phyloP scores from a whole-genome alignment of 2,113 vertebrate species.

The Girardinichthys multiradiatus region DNA sequence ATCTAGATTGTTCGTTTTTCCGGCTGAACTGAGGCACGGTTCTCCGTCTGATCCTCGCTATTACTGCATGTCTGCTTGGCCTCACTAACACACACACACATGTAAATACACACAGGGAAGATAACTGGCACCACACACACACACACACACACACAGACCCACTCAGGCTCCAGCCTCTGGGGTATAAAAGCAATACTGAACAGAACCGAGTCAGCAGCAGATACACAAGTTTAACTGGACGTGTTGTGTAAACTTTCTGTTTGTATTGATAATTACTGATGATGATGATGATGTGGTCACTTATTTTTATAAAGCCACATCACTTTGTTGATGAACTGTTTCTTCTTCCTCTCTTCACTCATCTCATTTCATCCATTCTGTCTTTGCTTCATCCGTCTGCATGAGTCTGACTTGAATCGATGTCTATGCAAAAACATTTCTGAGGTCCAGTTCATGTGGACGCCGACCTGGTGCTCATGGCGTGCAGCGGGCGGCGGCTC shows the following conservation, averaged over 20 bases:
- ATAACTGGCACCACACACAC: slow-evolving; percentile 23
- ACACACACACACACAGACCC: slow-evolving; percentile 28
- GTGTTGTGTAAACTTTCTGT: slow-evolving; percentile 20
- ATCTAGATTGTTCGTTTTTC: neutral
- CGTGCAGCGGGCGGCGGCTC: too few species aligned
- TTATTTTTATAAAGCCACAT: slow-evolving; percentile 79
- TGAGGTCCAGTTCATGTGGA: slow-evolving; percentile 36
- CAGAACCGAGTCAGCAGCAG: slow-evolving; percentile 47
- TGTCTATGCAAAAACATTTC: slow-evolving; percentile 80
- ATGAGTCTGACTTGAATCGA: slow-evolving; percentile 76
- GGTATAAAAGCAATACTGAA: slow-evolving; percentile 73
- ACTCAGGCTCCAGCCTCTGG: slow-evolving; percentile 40
- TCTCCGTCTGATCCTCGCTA: slow-evolving; percentile 45
- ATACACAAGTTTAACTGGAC: slow-evolving; percentile 42
- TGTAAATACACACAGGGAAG: slow-evolving; percentile 17
- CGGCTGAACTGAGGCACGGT: slow-evolving; percentile 29
- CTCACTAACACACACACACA: slow-evolving; percentile 48
- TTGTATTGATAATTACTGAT: slow-evolving; percentile 31
- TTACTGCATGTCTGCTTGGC: slow-evolving; percentile 73
- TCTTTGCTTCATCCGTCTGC: slow-evolving; percentile 63
- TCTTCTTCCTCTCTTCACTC: neutral
- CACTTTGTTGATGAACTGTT: slow-evolving; percentile 53
- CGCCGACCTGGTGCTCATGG: too few species aligned
- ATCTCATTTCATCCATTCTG: neutral
- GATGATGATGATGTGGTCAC: slow-evolving; percentile 56